Conservation (phyloP, 1,140 invertebrate species). For the Danaus plexippus region DNA sequence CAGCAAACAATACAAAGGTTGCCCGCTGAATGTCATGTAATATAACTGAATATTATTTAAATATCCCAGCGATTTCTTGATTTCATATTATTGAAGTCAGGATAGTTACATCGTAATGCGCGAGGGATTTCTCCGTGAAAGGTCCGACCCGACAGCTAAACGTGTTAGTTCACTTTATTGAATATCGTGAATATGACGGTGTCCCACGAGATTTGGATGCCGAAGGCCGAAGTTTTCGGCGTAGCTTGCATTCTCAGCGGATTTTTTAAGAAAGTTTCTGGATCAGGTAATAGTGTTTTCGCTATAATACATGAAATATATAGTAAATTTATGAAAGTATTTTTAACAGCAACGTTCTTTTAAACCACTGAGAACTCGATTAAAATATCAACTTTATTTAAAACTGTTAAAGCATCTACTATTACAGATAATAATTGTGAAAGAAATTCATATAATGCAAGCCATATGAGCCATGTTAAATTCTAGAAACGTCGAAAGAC, state of each 20-base stretch:
- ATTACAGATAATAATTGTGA: no score
- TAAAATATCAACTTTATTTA: no score
- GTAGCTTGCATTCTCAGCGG: conserved; percentile 47
- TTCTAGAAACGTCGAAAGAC: no score
- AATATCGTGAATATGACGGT: conserved; percentile 57
- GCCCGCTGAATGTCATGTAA: no score
- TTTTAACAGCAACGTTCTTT: no score
- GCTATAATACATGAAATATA: no score
- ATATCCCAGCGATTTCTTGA: conserved; percentile 33
- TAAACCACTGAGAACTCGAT: no score
- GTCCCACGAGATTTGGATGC: conserved; percentile 46
- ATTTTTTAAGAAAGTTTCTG: conserved; percentile 40
- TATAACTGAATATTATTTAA: conserved; percentile 30
- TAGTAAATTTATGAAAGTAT: no score
- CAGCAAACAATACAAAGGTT: no score
- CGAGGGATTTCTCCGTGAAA: conserved; percentile 45
- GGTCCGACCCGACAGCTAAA: conserved; percentile 39
- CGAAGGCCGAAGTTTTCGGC: conserved; percentile 37
- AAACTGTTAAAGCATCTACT: no score
- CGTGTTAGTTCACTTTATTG: conserved; percentile 61
- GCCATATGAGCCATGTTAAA: no score
- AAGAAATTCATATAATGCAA: no score
- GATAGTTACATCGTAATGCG: conserved; percentile 42
- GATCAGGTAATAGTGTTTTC: conserved; percentile 39
- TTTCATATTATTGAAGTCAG: conserved; percentile 31